These are phyloP conservation scores for Neogale vison DNA, from an alignment of 2,113 vertebrate genomes.

Conservation along the genomic window DNA sequence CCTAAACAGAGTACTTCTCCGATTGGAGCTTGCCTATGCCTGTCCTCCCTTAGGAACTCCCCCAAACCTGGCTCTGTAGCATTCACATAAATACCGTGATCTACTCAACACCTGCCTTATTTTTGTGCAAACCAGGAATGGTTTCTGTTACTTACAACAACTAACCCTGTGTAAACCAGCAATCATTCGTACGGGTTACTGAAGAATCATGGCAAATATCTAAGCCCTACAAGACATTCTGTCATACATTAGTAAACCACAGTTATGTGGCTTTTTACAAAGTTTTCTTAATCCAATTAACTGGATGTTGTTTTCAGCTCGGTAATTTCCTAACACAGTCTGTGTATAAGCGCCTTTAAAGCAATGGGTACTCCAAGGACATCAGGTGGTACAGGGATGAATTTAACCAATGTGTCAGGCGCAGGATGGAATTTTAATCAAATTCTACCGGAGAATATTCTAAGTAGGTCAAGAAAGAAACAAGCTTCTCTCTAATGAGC, in stretches of 20 bases:
- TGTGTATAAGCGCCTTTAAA: background rate
- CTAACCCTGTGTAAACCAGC: background rate
- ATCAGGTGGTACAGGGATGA: background rate
- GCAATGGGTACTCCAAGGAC: background rate
- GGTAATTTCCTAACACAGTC: background rate
- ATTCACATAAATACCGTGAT: background rate
- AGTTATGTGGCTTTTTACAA: background rate
- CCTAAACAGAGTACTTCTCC: background rate
- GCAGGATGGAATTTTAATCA: background rate
- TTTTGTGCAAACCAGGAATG: background rate
- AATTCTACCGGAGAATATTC: background rate
- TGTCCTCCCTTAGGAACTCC: background rate
- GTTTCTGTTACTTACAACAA: background rate
- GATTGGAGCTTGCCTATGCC: background rate
- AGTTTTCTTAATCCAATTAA: background rate
- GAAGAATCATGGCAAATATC: background rate
- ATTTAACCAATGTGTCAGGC: conserved; percentile 4
- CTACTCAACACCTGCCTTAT: background rate
- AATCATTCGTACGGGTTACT: background rate
- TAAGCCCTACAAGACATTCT: background rate
- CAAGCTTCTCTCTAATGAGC: background rate
- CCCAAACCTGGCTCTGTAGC: background rate
- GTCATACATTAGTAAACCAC: background rate
- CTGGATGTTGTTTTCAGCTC: background rate
- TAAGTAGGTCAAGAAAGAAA: conserved; percentile 48